Percentiles rank a stretch among this genome's conserved stretches.
Conservation (phyloP, 2,888 invertebrate genomes). For the Tipula vernalis region DNA sequence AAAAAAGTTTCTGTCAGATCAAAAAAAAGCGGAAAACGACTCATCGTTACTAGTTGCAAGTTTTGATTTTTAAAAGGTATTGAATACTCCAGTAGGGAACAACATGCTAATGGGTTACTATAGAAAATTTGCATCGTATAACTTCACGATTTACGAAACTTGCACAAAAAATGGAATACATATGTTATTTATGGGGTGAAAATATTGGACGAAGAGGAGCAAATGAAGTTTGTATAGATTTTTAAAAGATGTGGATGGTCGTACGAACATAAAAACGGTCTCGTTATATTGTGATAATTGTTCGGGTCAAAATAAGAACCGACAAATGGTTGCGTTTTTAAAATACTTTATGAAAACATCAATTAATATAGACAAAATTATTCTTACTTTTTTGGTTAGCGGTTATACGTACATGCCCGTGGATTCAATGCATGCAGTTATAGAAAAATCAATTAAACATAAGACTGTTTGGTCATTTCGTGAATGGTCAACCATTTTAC, state of each 20-base stretch:
- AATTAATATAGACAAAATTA: no score
- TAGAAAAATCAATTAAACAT: not conserved
- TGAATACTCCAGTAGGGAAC: not conserved
- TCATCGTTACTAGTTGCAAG: no score
- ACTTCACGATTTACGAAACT: no score
- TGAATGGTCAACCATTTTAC: not conserved
- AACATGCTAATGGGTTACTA: not conserved
- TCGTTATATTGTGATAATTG: no score
- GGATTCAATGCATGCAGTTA: not conserved
- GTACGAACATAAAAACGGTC: not conserved
- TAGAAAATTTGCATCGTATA: no score
- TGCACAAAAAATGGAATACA: no score
- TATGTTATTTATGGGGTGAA: not conserved
- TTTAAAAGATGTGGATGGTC: not conserved
- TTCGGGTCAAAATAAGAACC: not conserved
- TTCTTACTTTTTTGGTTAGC: no score
- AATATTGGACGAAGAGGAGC: not conserved
- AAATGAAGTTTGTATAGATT: not conserved
- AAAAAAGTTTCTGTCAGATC: not conserved
- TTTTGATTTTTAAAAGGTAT: not conserved
- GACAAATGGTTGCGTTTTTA: not conserved
- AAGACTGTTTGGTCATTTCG: not conserved
- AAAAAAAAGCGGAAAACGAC: not conserved
- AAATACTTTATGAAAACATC: not conserved
- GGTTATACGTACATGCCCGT: no score